Evolutionary conservation across 2,797 vertebrate genomes (phyloP), one percentile per base, ranked within the genome.

Genomic region (Gastrophryne carolinensis): DNA sequence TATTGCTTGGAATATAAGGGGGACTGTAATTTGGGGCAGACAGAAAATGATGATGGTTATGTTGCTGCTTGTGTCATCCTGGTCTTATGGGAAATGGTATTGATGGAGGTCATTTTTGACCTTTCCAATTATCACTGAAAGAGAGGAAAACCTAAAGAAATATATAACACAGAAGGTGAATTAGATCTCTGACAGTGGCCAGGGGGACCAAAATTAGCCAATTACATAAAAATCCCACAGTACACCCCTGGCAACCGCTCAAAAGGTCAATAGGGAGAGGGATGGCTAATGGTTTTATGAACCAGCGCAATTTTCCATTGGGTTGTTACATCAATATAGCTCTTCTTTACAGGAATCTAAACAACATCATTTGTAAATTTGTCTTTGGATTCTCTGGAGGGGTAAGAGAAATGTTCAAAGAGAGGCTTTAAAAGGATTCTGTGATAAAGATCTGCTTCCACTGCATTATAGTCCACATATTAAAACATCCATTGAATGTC

Each of bases 241-340:
- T 23, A 13, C 11, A 23, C 60, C 54, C 24, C 39, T 11, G 50
- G 60, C 67, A 27, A 15, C 7, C 39, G 30, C 21, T 64, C 34
- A 7, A 65, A 64, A 64, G 74, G 75, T 66, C 75, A 78, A 13
- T 37, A 17, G n/a, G n/a, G 17, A 65, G 17, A 24, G 32, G 65
- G 50, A 50, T 50, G 37, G 58, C 65, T 65, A 72, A 24, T 23
- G 24, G 6, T 10, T 2, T 49, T 41, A 15, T 32, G 37, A 23
- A 53, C 35, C 2, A 27, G 19, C 21, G 27, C 34, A 24, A 8
- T 9, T 17, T 19, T 11, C 39, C 23, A 13, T 32, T 49, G 13
- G 49, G 2, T 24, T 10, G n/a, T 12, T 13, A 49, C 19, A 35
- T n/a, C n/a, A n/a, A n/a, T n/a, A n/a, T n/a, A n/a, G n/a, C n/a